phyloP scores from a whole-genome alignment of 2,797 vertebrate species.

The Chrysocyon brachyurus region DNA sequence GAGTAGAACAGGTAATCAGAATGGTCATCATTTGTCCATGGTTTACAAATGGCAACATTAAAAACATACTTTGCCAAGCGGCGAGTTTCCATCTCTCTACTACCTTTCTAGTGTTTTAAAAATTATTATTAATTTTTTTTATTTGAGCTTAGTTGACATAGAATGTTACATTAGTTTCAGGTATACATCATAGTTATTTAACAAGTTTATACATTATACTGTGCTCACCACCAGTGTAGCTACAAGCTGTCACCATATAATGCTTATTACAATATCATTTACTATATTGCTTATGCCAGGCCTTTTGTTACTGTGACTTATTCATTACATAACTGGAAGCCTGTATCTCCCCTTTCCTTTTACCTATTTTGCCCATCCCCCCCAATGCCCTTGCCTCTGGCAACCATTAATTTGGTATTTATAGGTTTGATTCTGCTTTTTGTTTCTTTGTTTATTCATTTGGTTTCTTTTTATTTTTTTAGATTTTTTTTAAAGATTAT shows the following conservation, averaged over 20 bases:
- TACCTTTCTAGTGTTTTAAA: not conserved
- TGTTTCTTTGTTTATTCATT: not conserved
- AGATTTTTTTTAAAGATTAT: too few species aligned
- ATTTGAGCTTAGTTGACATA: not conserved
- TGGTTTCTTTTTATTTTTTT: not conserved
- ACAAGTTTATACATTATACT: not conserved
- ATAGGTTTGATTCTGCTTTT: not conserved
- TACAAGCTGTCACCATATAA: not conserved
- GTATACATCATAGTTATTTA: not conserved
- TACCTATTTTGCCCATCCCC: not conserved
- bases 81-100: not conserved
- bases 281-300: not conserved
- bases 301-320: not conserved
- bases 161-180: not conserved
- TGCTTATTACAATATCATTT: not conserved
- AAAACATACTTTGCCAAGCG: not conserved
- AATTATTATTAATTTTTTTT: not conserved
- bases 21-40: not conserved
- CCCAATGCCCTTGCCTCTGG: not conserved
- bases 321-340: not conserved
- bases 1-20: conserved; percentile 13
- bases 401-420: not conserved
- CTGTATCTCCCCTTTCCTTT: not conserved
- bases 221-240: not conserved
- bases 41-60: not conserved